Conservation (phyloP, 2,113 vertebrate genomes). For the Pungitius pungitius region DNA sequence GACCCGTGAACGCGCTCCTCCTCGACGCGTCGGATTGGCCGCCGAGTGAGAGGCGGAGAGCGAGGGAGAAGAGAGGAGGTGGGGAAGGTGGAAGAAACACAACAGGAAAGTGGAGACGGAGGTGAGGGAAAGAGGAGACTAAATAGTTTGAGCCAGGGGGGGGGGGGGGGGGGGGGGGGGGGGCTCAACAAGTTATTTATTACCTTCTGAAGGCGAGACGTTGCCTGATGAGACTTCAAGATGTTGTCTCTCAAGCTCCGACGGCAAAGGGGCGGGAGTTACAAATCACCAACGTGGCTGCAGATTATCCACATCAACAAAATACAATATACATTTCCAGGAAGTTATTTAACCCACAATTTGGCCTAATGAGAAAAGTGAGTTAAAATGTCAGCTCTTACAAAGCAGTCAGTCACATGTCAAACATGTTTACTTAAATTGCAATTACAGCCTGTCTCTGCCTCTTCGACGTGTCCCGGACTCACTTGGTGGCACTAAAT, state of each 20-base stretch:
- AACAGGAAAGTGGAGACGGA: not conserved
- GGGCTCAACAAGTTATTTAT: constrained; percentile 50
- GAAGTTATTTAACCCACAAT: not conserved
- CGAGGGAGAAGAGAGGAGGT: constrained; percentile 2
- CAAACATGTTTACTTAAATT: constrained; percentile 41
- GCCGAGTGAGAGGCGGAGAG: constrained; percentile 29
- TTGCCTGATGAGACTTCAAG: constrained; percentile 42
- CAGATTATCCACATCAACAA: not conserved
- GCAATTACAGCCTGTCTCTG: constrained; percentile 48
- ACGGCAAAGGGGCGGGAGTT: not conserved
- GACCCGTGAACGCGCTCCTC: constrained; percentile 59
- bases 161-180: no score
- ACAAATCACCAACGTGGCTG: not conserved
- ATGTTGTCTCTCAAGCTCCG: constrained; percentile 11
- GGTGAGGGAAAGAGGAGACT: not conserved
- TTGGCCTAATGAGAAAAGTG: constrained; percentile 22
- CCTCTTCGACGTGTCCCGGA: constrained; percentile 28
- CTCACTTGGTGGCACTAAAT: constrained; percentile 44
- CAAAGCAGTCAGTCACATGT: constrained; percentile 26
- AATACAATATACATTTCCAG: not conserved
- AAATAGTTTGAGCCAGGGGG: constrained; percentile 22
- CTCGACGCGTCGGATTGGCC: constrained; percentile 31
- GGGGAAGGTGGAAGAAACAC: not conserved
- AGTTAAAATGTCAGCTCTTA: constrained; percentile 51
- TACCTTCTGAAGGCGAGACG: constrained; percentile 50